phyloP scores from a whole-genome alignment of 2,888 invertebrate species.

The Lasioglossum vierecki region DNA sequence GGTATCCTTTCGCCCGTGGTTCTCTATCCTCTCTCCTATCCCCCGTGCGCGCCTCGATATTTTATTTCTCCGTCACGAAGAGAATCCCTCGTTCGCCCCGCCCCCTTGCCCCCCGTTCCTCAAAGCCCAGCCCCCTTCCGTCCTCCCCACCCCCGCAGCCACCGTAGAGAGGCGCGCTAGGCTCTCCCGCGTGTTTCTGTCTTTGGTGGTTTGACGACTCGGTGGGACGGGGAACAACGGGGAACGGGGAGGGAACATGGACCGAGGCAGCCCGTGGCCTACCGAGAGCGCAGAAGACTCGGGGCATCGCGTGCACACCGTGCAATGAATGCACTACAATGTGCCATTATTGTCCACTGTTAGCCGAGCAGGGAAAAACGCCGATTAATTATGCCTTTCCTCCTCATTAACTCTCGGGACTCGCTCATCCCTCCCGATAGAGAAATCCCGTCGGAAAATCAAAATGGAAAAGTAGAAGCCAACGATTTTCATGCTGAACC shows the following conservation, averaged over 20 bases:
- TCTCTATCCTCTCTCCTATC: conserved; percentile 11
- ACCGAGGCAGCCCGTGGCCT: conserved; percentile 12
- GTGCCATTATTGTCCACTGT: conserved; percentile 68
- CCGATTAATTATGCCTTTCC: background rate
- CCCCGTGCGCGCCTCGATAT: conserved; percentile 16
- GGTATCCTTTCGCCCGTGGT: conserved; percentile 25
- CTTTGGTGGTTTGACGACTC: conserved; percentile 13
- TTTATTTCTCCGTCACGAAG: conserved; percentile 25
- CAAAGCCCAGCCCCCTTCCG: background rate
- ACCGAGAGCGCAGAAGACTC: conserved; percentile 9
- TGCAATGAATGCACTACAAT: conserved; percentile 42
- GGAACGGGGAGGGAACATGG: conserved; percentile 2
- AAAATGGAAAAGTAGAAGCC: background rate
- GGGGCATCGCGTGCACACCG: background rate
- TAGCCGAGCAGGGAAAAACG: conserved; percentile 65
- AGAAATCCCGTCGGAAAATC: background rate
- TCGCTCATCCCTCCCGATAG: background rate
- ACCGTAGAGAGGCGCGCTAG: background rate
- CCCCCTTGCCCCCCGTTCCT: background rate
- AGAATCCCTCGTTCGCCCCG: conserved; percentile 5
- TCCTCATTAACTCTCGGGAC: background rate
- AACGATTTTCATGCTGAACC: too few species aligned
- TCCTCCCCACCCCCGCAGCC: background rate
- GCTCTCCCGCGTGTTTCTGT: conserved; percentile 17
- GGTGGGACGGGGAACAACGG: conserved; percentile 15